These are phyloP conservation scores for Spea bombifrons DNA, from an alignment of 2,113 vertebrate genomes.

Conservation along the genomic window DNA sequence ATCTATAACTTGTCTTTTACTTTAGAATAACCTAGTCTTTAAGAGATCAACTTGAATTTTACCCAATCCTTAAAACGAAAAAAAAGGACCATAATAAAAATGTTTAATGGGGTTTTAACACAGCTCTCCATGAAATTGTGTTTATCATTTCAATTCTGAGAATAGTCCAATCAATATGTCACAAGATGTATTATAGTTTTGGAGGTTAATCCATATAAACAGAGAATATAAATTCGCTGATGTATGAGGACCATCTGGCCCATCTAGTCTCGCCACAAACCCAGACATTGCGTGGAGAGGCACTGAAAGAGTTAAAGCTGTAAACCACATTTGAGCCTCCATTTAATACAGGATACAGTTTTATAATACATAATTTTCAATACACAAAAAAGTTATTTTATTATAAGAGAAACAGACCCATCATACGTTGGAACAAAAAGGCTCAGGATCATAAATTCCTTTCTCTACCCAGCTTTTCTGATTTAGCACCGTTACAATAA, in stretches of 20 bases:
- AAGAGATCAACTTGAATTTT: too few species aligned
- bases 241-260: conserved; percentile 4
- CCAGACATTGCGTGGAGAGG: background rate
- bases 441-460: background rate
- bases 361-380: background rate
- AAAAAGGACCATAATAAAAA: too few species aligned
- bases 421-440: background rate
- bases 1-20: too few species aligned
- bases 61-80: too few species aligned
- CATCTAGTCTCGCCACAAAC: conserved; percentile 8
- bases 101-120: too few species aligned
- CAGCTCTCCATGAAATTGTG: too few species aligned
- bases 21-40: too few species aligned
- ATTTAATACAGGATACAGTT: background rate
- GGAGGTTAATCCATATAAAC: background rate
- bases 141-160: too few species aligned
- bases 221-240: conserved; percentile 11
- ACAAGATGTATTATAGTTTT: background rate
- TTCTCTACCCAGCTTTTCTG: background rate
- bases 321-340: conserved; percentile 16
- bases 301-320: background rate
- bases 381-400: background rate
- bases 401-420: background rate
- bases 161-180: background rate
- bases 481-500: background rate